These are phyloP conservation scores for Morbakka virulenta DNA, from an alignment of 30 jellyfish, hydroid and myxozoan species.

Conservation along the genomic window DNA sequence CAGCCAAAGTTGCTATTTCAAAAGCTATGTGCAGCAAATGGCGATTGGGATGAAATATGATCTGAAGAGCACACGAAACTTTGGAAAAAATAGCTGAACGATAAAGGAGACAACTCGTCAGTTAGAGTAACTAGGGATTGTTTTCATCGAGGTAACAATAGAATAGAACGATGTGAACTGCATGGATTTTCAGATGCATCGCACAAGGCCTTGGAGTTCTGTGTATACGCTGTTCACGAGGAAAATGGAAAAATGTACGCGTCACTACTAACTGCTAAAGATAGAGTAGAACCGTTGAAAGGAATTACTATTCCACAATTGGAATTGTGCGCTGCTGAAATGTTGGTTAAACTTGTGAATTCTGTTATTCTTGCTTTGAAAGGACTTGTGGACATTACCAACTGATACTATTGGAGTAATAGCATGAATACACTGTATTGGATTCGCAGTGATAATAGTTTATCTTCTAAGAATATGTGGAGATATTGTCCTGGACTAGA, in stretches of 20 bases:
- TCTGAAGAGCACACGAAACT: background rate
- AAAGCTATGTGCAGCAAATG: background rate
- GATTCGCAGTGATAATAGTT: background rate
- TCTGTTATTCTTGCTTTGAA: background rate
- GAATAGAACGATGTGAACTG: background rate
- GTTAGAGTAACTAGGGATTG: background rate
- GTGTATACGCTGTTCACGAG: constrained; percentile 1
- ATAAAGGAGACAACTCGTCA: background rate
- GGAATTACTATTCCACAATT: background rate
- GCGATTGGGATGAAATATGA: constrained; percentile 5
- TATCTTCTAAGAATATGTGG: constrained; percentile 7
- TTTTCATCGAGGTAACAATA: background rate
- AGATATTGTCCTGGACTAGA: constrained; percentile 35
- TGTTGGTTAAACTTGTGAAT: background rate
- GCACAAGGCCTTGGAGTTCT: constrained; percentile 5
- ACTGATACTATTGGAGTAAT: background rate
- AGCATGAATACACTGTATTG: background rate
- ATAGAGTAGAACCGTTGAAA: constrained; percentile 10
- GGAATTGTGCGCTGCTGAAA: constrained; percentile 18
- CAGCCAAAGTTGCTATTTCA: constrained; percentile 1
- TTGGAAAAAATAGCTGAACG: constrained; percentile 6
- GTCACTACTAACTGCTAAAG: background rate
- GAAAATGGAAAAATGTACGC: background rate
- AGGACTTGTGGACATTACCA: background rate
- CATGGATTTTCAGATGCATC: constrained; percentile 29